phyloP scores from a whole-genome alignment of 2,888 invertebrate species.

The Nephrotoma flavescens region DNA sequence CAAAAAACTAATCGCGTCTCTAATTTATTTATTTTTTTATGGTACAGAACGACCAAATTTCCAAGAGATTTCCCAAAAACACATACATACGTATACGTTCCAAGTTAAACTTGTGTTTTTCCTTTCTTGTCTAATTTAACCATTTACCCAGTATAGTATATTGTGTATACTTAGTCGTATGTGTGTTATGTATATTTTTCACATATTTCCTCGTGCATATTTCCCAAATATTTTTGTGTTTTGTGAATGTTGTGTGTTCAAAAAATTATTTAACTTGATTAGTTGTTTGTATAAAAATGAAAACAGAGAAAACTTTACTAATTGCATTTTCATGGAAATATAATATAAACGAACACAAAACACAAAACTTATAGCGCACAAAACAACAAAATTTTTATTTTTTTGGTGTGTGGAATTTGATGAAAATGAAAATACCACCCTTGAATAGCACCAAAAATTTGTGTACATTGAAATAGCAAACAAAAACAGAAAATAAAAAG shows the following conservation, averaged over 20 bases:
- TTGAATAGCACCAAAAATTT: neutral
- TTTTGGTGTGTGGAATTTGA: neutral
- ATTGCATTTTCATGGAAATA: neutral
- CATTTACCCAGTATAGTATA: neutral
- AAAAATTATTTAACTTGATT: neutral
- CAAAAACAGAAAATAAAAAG: neutral
- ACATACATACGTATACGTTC: neutral
- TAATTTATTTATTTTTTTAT: neutral
- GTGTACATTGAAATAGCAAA: neutral
- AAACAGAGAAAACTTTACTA: neutral
- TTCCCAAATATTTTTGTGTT: neutral
- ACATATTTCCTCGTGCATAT: neutral
- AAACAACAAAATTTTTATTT: neutral
- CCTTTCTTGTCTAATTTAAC: neutral
- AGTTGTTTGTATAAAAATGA: neutral
- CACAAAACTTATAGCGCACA: neutral
- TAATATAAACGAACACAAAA: neutral
- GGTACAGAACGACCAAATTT: neutral
- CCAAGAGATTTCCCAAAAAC: neutral
- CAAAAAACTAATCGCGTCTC: neutral
- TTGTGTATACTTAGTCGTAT: neutral
- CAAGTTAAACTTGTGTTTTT: neutral
- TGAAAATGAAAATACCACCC: neutral
- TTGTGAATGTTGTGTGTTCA: neutral
- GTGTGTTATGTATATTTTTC: neutral